Evolutionary conservation across 2,888 invertebrate genomes (phyloP).

Genomic region (Eueremaeus valkanovi): DNA sequence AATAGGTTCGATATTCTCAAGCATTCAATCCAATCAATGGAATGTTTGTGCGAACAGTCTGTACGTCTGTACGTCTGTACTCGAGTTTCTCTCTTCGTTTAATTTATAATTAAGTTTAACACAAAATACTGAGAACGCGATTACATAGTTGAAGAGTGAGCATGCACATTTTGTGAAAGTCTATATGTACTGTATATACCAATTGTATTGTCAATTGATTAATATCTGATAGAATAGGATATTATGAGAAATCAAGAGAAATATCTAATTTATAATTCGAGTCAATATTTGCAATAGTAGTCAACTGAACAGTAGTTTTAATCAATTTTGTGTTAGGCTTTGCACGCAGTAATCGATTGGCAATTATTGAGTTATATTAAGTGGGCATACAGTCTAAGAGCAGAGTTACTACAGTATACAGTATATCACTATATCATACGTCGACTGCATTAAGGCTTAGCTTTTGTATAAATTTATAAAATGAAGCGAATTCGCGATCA

Average conservation of each 20-base stretch:
- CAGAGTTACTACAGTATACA: background rate
- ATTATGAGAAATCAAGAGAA: background rate
- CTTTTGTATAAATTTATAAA: conserved; percentile 31
- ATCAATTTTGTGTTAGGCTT: conserved; percentile 10
- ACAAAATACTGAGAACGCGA: too few relatives aligned
- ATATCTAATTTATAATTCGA: conserved; percentile 27
- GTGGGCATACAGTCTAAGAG: background rate
- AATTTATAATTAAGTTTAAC: too few relatives aligned
- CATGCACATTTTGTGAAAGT: too few relatives aligned
- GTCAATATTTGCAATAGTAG: conserved; percentile 33
- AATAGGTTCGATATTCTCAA: conserved; percentile 15
- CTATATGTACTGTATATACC: too few relatives aligned
- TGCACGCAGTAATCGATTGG: background rate
- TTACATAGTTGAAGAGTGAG: too few relatives aligned
- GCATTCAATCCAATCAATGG: background rate
- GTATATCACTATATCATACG: too few relatives aligned
- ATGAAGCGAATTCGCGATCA: background rate
- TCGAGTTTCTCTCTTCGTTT: too few relatives aligned
- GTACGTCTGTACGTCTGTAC: background rate
- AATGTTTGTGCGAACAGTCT: background rate
- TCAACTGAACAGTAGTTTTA: background rate
- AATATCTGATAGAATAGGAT: background rate
- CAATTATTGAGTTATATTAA: too few relatives aligned
- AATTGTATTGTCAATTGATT: too few relatives aligned
- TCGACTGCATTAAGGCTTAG: background rate